Percentiles rank a stretch among this genome's conserved stretches.
Evolutionary conservation across 2,113 vertebrate species (phyloP).

Genomic region (Platycercus adscitus): DNA sequence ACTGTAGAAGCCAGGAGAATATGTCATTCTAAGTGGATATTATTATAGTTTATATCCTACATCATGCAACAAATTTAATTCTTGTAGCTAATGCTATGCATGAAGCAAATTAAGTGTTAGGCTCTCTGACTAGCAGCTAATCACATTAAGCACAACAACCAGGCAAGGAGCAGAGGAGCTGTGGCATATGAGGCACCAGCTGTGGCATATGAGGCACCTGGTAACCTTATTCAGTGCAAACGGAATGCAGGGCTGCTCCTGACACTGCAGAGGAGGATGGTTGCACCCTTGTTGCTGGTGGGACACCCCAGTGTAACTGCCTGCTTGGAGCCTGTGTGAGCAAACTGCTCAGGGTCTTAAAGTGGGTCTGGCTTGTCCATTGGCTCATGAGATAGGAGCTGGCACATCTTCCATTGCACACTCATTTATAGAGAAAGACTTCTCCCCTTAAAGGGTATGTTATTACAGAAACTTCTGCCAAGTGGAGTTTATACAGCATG

Average conservation of each 20-base stretch:
- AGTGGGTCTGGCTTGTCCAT: neutral
- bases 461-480: neutral
- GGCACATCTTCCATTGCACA: neutral
- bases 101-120: neutral
- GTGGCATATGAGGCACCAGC: neutral
- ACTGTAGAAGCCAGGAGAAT: neutral
- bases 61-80: neutral
- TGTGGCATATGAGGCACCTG: neutral
- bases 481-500: neutral
- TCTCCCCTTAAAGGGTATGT: accelerated
- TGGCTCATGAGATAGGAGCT: accelerated
- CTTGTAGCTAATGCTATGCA: neutral
- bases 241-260: neutral
- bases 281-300: neutral
- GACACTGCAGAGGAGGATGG: neutral
- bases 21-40: neutral
- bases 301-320: too few species aligned
- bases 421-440: neutral
- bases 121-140: neutral
- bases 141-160: neutral
- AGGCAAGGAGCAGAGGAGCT: neutral
- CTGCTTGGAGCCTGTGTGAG: neutral
- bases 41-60: neutral
- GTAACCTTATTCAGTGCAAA: accelerated
- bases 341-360: neutral